Evolutionary conservation across 1,140 invertebrate species (phyloP).

Genomic region (Musca vetustissima): DNA sequence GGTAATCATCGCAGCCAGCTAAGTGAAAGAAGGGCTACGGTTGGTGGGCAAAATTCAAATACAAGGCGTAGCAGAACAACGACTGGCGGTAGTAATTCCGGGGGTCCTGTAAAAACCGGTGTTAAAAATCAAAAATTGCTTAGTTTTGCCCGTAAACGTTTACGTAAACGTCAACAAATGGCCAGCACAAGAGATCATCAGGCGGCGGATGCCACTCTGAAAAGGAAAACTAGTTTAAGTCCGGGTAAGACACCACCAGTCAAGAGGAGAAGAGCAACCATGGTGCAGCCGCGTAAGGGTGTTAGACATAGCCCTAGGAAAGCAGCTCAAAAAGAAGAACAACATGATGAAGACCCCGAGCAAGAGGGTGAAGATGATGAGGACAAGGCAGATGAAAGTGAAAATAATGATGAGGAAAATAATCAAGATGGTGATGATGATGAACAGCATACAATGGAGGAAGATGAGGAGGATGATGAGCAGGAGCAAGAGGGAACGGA

Average conservation of each 20-base stretch:
- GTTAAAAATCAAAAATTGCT: conserved; percentile 30
- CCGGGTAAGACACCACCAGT: not conserved
- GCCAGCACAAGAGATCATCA: not conserved
- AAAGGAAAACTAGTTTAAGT: conserved; percentile 9
- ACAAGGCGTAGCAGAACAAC: not conserved
- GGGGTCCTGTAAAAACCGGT: conserved; percentile 10
- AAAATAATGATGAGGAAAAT: not conserved
- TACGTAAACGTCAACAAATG: not conserved
- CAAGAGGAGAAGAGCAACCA: conserved; percentile 8
- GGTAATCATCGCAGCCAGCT: not conserved
- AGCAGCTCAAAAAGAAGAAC: conserved; percentile 9
- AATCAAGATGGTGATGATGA: not conserved
- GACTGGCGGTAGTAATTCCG: not conserved
- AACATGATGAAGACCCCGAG: not conserved
- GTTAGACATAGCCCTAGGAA: conserved; percentile 23
- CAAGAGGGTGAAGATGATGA: conserved; percentile 1
- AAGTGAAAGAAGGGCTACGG: not conserved
- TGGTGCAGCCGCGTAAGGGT: not conserved
- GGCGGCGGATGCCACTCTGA: no score
- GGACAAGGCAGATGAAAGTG: not conserved
- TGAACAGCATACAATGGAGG: not conserved
- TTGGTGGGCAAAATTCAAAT: not conserved
- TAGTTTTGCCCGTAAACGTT: conserved; percentile 17
- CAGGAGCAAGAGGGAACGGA: not conserved
- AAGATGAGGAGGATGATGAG: conserved; percentile 29